phyloP scores from a whole-genome alignment of 2,797 vertebrate genomes.

The Rousettus madagascariensis region DNA sequence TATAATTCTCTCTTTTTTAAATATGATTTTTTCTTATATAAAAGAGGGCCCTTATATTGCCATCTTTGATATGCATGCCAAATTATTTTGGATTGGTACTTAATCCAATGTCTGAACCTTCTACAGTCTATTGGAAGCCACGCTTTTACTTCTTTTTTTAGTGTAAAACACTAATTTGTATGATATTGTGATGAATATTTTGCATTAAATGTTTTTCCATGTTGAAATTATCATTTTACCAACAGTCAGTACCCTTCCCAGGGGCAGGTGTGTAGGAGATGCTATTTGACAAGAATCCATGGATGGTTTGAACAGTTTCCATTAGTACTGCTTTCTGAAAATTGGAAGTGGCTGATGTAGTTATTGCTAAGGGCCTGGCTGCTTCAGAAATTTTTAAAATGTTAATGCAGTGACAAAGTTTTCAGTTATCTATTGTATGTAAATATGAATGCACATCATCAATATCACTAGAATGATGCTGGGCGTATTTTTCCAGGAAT shows the following conservation, averaged over 20 bases:
- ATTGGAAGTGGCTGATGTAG: neutral
- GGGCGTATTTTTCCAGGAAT: conserved; percentile 36
- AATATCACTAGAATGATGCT: neutral
- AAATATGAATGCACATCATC: conserved; percentile 21
- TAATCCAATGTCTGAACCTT: neutral
- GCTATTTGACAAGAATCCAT: neutral
- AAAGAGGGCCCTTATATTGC: neutral
- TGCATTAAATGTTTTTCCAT: neutral
- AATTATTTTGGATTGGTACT: neutral
- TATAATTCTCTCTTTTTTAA: neutral
- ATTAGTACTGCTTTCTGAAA: neutral
- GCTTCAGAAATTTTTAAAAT: neutral
- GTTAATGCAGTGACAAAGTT: neutral
- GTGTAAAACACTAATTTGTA: neutral
- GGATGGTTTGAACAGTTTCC: neutral
- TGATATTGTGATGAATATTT: neutral
- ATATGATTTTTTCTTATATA: neutral
- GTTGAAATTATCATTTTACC: neutral
- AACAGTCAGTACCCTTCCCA: neutral
- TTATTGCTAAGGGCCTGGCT: neutral
- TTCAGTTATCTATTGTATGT: neutral
- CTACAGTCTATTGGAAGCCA: neutral
- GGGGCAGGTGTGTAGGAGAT: neutral
- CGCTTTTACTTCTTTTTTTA: neutral
- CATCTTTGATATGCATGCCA: neutral